phyloP scores from a whole-genome alignment of 2,797 vertebrate genomes.

The Champsocephalus gunnari region DNA sequence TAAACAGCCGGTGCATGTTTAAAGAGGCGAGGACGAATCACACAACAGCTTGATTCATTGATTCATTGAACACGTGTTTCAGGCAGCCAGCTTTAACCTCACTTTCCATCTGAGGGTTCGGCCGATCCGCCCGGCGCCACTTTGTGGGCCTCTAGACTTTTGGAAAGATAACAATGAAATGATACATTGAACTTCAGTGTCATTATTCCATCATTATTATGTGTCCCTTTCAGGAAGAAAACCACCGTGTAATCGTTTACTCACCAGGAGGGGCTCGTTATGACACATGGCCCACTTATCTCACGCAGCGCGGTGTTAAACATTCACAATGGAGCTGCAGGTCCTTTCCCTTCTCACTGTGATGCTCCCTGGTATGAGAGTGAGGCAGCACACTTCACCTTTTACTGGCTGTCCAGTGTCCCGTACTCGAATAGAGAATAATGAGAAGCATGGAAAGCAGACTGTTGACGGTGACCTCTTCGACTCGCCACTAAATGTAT shows the following conservation, averaged over 20 bases:
- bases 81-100: constrained; percentile 48
- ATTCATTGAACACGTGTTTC: constrained; percentile 44
- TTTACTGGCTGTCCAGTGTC: constrained; percentile 48
- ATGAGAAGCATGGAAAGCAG: constrained; percentile 75
- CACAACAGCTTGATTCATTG: constrained; percentile 38
- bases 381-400: constrained; percentile 54
- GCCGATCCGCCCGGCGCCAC: constrained; percentile 25
- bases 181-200: constrained; percentile 51
- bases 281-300: constrained; percentile 73
- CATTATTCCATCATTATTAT: constrained; percentile 65
- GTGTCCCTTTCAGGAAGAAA: constrained; percentile 60
- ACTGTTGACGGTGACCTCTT: constrained; percentile 75
- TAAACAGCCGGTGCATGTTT: constrained; percentile 46
- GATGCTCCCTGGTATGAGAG: constrained; percentile 40
- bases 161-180: constrained; percentile 37
- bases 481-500: constrained; percentile 69
- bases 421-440: constrained; percentile 72
- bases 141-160: constrained; percentile 52
- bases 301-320: constrained; percentile 55
- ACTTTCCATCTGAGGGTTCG: constrained; percentile 50
- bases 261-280: constrained; percentile 65
- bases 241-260: constrained; percentile 47
- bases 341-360: constrained; percentile 24
- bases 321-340: constrained; percentile 59
- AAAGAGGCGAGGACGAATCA: constrained; percentile 55